phyloP scores from a whole-genome alignment of 2,888 invertebrate species.

The Erebia palarica region DNA sequence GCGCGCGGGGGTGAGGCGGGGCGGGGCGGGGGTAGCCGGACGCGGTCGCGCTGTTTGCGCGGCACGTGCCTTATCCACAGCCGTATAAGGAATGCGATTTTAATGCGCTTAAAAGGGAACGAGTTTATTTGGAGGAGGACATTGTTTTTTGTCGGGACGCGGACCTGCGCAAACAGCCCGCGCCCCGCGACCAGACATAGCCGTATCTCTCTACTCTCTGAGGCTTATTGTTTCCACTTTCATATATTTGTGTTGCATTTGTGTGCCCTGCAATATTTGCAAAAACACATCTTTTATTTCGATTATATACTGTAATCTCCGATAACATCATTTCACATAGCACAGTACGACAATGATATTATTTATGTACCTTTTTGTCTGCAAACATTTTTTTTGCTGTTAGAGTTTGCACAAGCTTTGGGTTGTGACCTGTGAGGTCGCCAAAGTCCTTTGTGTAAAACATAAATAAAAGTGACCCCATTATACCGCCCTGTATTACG shows the following conservation, averaged over 20 bases:
- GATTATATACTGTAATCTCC: too few relatives aligned
- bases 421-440: too few relatives aligned
- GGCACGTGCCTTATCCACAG: slow-evolving; percentile 74
- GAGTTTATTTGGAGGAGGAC: slow-evolving; percentile 60
- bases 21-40: slow-evolving; percentile 37
- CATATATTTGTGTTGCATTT: background rate
- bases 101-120: slow-evolving; percentile 70
- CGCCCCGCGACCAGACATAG: background rate
- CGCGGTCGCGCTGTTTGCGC: slow-evolving; percentile 44
- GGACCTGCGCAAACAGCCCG: slow-evolving; percentile 31
- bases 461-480: too few relatives aligned
- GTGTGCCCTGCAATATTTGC: background rate
- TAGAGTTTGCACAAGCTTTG: too few relatives aligned
- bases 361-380: background rate
- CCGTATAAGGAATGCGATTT: slow-evolving; percentile 76
- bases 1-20: background rate
- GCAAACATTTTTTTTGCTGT: background rate
- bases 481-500: too few relatives aligned
- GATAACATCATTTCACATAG: background rate
- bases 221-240: background rate
- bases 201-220: background rate
- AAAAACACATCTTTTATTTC: background rate
- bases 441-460: too few relatives aligned
- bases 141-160: slow-evolving; percentile 59
- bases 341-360: background rate